A percentile compares a stretch with the other conserved stretches of the same genome.
Conservation (phyloP, 1,140 invertebrate genomes). For the Phthorimaea operculella region DNA sequence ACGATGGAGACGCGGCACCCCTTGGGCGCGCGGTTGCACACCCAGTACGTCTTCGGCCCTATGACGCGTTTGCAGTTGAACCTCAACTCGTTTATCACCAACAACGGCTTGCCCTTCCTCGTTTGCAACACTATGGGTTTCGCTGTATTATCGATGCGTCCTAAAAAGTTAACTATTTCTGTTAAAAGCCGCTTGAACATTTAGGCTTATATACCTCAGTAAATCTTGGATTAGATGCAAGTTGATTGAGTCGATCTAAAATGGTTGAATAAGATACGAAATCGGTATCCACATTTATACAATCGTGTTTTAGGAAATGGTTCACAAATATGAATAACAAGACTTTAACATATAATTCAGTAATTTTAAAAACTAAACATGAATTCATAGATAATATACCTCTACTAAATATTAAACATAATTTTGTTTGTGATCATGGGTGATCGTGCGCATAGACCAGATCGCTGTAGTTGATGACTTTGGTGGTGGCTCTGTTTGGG, state of each 20-base stretch:
- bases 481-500: not conserved
- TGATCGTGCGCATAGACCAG: not conserved
- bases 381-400: too few species aligned
- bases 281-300: too few species aligned
- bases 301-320: too few species aligned
- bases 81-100: constrained; percentile 25
- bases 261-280: not conserved
- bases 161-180: not conserved
- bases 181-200: too few species aligned
- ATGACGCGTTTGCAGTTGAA: constrained; percentile 34
- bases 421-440: too few species aligned
- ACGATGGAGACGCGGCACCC: constrained; percentile 35
- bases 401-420: too few species aligned
- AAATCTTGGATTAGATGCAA: not conserved
- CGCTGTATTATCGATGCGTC: not conserved
- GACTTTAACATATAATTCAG: not conserved
- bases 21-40: constrained; percentile 37
- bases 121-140: constrained; percentile 26
- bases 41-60: constrained; percentile 32
- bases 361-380: too few species aligned
- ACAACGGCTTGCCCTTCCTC: constrained; percentile 38
- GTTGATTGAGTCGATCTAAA: not conserved
- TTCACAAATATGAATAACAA: too few species aligned
- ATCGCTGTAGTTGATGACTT: not conserved
- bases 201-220: too few species aligned